phyloP scores from a whole-genome alignment of 2,888 invertebrate species.

The Drosophila helvetica region DNA sequence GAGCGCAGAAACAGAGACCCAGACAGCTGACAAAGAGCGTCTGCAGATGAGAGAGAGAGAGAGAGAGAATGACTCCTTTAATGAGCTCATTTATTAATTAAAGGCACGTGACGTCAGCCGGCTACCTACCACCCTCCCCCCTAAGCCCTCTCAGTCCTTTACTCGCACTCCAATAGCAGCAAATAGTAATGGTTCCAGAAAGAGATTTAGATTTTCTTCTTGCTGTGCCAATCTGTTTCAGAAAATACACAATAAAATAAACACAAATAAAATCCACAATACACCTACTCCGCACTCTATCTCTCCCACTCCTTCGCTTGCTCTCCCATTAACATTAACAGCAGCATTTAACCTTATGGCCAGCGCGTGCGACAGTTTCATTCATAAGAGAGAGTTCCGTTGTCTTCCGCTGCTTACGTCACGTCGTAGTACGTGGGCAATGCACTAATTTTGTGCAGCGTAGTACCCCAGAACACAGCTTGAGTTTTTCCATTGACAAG shows the following conservation, averaged over 20 bases:
- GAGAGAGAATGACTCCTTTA: slow-evolving; percentile 31
- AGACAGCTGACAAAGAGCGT: not conserved
- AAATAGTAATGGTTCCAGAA: not conserved
- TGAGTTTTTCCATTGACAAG: slow-evolving; percentile 43
- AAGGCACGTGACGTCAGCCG: slow-evolving; percentile 63
- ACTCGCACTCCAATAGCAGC: not conserved
- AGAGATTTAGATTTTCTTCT: too few species aligned
- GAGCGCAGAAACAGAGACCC: not conserved
- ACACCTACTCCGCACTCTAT: not conserved
- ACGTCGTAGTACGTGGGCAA: slow-evolving; percentile 52
- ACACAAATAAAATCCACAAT: slow-evolving; percentile 11
- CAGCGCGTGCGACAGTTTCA: slow-evolving; percentile 54
- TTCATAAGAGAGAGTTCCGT: slow-evolving; percentile 14
- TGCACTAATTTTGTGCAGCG: slow-evolving; percentile 36
- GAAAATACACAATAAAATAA: slow-evolving; percentile 2
- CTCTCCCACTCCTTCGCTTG: too few species aligned
- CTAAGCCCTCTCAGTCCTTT: not conserved
- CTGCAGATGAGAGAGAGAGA: slow-evolving; percentile 8
- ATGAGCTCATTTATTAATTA: slow-evolving; percentile 74
- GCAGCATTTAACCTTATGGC: slow-evolving; percentile 30
- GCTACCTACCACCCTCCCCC: not conserved
- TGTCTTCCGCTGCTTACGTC: slow-evolving; percentile 11
- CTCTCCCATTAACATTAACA: not conserved
- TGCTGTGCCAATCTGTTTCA: too few species aligned
- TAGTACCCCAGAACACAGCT: slow-evolving; percentile 30